Evolutionary conservation across 2,113 vertebrate species (phyloP), one percentile per base, ranked within the genome.

Genomic region (Oryzias celebensis): DNA sequence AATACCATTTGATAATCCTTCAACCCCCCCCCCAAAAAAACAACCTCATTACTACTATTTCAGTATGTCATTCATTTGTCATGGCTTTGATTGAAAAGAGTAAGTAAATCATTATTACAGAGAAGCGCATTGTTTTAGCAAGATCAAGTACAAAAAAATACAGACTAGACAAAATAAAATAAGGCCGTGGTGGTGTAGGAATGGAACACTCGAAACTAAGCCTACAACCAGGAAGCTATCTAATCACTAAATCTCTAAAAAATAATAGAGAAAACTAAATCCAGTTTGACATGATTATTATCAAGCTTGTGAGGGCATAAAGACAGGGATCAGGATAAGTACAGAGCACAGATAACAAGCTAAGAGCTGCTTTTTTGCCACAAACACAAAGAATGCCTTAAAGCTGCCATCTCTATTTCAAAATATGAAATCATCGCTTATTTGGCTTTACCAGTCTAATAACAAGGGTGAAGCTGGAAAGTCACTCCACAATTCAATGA

Each of bases 1-100:
- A 88, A 88, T 83, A 60, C 85, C 72, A 73, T 78, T 84, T 81
- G 78, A 89, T 91, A 90, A 89, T 88, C 85, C 78, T 73, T 82
- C 83, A 87, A 90, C 75, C 85, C 81, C 63, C 76, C 36, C 81
- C 63, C 76, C 8, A 49, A 41, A 73, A 88, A 89, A 90, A 89
- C 78, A 86, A 81, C 67, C 90, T 85, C 82, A 80, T 87, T 88
- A 83, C 73, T 73, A 79, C 73, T 74, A 77, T 84, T 84, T 84
- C 71, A 67, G 68, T 60, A 82, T 85, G 77, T 70, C 84, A 77
- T 86, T 71, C 83, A 74, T 85, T 81, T 88, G 74, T 58, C 65
- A 72, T 83, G 82, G 84, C 75, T 73, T 76, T 71, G 65, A 63
- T 77, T 82, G 70, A 84, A 72, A 75, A 65, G 62, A 65, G 73